These are phyloP conservation scores for Glyptemys insculpta DNA, from an alignment of 2,797 vertebrate species.

Conservation along the genomic window DNA sequence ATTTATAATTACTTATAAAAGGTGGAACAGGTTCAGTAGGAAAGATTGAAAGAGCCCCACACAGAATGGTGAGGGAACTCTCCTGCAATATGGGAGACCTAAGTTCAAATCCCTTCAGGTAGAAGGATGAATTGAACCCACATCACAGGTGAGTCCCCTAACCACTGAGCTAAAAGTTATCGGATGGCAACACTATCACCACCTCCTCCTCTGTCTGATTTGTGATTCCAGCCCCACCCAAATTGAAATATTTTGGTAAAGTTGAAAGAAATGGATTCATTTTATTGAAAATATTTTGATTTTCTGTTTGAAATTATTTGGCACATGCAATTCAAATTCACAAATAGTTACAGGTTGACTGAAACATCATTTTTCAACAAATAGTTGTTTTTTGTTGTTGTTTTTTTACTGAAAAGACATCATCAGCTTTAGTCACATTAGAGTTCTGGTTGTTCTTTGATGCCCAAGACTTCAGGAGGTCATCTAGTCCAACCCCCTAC, in stretches of 20 bases:
- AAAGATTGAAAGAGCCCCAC: neutral
- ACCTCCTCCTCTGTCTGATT: neutral
- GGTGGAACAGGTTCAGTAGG: neutral
- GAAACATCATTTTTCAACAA: neutral
- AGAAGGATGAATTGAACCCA: neutral
- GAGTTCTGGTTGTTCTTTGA: neutral
- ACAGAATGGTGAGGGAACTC: neutral
- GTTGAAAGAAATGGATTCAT: neutral
- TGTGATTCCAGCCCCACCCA: neutral
- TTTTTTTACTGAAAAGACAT: neutral
- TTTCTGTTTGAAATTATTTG: neutral
- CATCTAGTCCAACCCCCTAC: too few relatives aligned
- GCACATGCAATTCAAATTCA: neutral
- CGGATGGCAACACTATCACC: neutral
- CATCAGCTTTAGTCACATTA: neutral
- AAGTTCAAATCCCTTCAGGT: neutral
- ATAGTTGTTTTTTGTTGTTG: neutral
- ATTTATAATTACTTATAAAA: neutral
- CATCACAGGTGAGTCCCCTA: neutral
- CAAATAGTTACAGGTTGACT: neutral
- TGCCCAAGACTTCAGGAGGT: fast-evolving
- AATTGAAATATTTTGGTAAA: neutral
- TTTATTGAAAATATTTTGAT: neutral
- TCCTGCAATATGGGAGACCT: neutral
- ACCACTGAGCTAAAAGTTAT: neutral